Base-by-base conservation (phyloP, 2,888 invertebrate species). In the Conops quadrifasciatus region DNA sequence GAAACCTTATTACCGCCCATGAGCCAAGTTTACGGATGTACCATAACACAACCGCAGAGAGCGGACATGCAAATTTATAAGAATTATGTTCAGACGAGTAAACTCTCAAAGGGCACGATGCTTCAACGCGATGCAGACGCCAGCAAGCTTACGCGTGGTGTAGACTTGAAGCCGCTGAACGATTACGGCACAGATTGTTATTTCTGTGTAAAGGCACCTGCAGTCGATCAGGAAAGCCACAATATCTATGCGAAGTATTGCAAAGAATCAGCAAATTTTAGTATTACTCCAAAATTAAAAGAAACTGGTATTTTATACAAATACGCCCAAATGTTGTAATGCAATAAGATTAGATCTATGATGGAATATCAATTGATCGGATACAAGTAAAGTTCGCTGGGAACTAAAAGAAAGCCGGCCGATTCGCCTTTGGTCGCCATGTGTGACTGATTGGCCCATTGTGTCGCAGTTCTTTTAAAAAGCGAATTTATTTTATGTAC, bases 21-120 rank as follows among this genome's bases (percentile, higher is more conserved):
- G 84, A 78, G 80, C 51, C 78, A 82, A 60, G 79, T 85, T 1
- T 86, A 86, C 71, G 86, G 85, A 11, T 84, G 83, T 53, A 80
- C 78, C 45, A 83, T 86, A 16, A 79, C 71, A 49, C 73, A 78
- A 56, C 83, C 84, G 0, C 80, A 80, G 4, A 82, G 81, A 73
- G 77, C 77, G n/a, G 83, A 80, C 73, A 80, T 84, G 79, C 72
- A 70, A 19, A 81, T 83, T 28, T 86, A 86, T 49, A 85, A 84
- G 67, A 83, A 83, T 58, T 86, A 86, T 62, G 84, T 84, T 2
- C 82, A 85, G 75, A 81, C 84, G 72, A 80, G 80, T 3, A 85
- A 84, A 73, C 68, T 84, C 2, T 71, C 73, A 15, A 75, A 60
- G 67, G 62, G 68, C 9, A 73, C 79, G 7, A 77, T 81, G 1